Percentiles rank a stretch among this genome's conserved stretches.
Evolutionary conservation across 2,888 invertebrate species (phyloP).

Genomic region (Melanargia galathea): DNA sequence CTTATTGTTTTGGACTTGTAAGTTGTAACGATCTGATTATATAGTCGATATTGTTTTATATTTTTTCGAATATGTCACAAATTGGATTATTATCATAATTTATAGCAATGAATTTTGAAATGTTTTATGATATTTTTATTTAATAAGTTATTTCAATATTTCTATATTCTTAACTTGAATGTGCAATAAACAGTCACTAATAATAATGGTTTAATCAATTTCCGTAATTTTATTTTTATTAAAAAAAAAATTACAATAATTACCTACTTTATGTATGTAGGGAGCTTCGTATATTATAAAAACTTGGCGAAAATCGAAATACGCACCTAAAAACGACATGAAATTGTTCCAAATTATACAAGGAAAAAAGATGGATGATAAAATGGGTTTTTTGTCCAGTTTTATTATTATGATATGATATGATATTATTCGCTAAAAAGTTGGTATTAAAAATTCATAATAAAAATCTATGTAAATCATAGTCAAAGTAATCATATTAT

Average conservation of each 20-base stretch:
- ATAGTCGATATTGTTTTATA: neutral
- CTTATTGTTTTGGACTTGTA: neutral
- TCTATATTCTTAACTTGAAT: neutral
- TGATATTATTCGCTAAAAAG: neutral
- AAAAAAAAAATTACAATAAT: neutral
- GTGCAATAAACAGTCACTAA: neutral
- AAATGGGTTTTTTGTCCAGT: no score
- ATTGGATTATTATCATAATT: neutral
- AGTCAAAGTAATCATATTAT: neutral
- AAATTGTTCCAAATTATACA: no score
- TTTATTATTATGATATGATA: no score
- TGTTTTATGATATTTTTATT: neutral
- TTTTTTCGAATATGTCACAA: slow-evolving; percentile 5
- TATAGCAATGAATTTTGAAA: neutral
- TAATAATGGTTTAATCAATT: neutral
- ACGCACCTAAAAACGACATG: no score
- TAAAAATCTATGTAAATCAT: no score
- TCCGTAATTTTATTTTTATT: neutral
- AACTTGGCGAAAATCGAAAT: no score
- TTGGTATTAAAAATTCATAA: no score
- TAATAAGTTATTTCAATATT: neutral
- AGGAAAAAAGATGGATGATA: no score
- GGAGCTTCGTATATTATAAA: no score
- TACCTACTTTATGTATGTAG: no score
- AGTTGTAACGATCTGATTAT: neutral